These are phyloP conservation scores for Chlorospingus flavigularis DNA, from an alignment of 2,797 vertebrate species.

Conservation along the genomic window DNA sequence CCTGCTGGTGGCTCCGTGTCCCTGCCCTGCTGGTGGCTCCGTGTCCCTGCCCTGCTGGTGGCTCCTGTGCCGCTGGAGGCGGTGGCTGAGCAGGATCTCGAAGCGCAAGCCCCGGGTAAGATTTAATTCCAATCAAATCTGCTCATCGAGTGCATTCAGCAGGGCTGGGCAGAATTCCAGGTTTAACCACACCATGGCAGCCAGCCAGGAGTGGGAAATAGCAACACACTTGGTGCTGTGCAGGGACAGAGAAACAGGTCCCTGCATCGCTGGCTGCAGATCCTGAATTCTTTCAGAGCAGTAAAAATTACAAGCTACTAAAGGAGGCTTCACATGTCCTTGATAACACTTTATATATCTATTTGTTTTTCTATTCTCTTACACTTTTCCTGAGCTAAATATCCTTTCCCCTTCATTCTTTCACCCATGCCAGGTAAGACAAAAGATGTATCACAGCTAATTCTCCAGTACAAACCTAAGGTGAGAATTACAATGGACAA, in stretches of 20 bases:
- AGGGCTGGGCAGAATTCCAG: not conserved
- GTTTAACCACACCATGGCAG: not conserved
- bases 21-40: no score
- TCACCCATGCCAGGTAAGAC: not conserved
- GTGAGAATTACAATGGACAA: not conserved
- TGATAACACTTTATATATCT: not conserved
- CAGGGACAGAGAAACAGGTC: not conserved
- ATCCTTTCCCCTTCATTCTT: not conserved
- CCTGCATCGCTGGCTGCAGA: not conserved
- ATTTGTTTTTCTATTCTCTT: not conserved
- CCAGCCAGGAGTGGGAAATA: not conserved
- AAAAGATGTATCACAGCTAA: rapidly evolving
- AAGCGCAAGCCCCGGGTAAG: not conserved
- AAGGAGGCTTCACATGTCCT: not conserved
- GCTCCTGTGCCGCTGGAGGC: rapidly evolving
- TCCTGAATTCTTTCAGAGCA: not conserved
- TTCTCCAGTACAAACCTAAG: not conserved
- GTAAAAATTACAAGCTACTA: not conserved
- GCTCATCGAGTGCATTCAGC: not conserved
- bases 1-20: no score
- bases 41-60: no score
- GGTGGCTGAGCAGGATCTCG: not conserved
- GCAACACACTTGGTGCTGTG: not conserved
- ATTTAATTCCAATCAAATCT: not conserved
- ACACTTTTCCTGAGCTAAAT: not conserved